phyloP scores from a whole-genome alignment of 2,113 vertebrate genomes.

The Hemibagrus wyckioides region DNA sequence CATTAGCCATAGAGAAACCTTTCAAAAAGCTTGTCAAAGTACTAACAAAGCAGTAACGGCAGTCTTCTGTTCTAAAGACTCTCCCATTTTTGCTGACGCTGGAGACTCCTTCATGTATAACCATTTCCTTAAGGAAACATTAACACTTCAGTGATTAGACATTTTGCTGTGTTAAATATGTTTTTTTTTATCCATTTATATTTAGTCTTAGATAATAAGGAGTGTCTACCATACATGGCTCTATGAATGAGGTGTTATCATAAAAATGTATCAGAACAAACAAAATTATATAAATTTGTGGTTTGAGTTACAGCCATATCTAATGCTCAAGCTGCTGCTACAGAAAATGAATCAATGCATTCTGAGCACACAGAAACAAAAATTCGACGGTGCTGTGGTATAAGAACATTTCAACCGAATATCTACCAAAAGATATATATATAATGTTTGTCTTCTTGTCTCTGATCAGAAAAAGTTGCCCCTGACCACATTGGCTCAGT shows the following conservation, averaged over 20 bases:
- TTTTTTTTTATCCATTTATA: neutral
- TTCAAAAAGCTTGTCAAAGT: neutral
- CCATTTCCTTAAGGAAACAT: neutral
- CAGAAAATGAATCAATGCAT: neutral
- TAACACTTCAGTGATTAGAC: neutral
- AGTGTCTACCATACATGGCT: neutral
- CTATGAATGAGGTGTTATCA: neutral
- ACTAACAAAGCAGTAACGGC: neutral
- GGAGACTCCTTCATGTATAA: neutral
- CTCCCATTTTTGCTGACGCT: neutral
- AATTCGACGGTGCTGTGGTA: neutral
- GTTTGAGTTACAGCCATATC: neutral
- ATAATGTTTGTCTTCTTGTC: conserved; percentile 37
- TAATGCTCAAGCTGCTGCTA: neutral
- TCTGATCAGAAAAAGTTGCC: conserved; percentile 91
- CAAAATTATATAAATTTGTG: neutral
- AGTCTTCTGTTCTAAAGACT: neutral
- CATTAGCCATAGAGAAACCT: neutral
- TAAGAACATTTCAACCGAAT: neutral
- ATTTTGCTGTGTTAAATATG: neutral
- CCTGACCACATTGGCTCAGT: conserved; percentile 89
- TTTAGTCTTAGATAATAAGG: neutral
- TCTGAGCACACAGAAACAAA: neutral
- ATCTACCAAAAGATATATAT: neutral
- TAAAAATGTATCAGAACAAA: neutral